Conservation (phyloP, 37 sponge, comb jelly and placozoan species). For the Theonella swinhoei region DNA sequence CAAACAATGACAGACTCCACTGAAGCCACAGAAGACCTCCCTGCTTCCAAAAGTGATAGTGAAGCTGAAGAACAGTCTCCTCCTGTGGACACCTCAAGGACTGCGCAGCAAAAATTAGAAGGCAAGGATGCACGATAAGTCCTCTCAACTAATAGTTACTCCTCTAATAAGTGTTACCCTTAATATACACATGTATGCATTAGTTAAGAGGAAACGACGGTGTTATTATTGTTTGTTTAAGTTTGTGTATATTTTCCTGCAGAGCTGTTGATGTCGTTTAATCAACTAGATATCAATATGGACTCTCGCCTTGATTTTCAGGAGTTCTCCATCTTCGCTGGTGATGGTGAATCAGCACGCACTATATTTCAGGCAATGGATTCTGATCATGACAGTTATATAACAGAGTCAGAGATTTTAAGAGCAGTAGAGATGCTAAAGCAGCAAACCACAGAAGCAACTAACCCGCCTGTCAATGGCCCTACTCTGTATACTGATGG, state of each 20-base stretch:
- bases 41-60: background rate
- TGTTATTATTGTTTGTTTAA: no score
- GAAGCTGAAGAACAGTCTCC: background rate
- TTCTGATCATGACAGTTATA: background rate
- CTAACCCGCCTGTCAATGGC: no score
- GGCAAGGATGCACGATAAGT: no score
- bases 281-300: background rate
- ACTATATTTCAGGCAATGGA: background rate
- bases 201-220: no score
- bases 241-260: no score
- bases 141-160: no score
- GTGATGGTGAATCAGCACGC: background rate
- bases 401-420: background rate
- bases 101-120: background rate
- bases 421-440: background rate
- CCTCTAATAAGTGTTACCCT: no score
- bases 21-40: background rate
- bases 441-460: background rate
- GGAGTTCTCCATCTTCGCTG: background rate
- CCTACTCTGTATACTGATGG: no score
- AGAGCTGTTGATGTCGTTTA: background rate
- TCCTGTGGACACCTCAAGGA: background rate
- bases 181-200: no score
- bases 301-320: background rate
- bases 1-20: slow-evolving; percentile 1